Conservation (phyloP, 1,140 invertebrate genomes). For the Caenorhabditis brenneri region DNA sequence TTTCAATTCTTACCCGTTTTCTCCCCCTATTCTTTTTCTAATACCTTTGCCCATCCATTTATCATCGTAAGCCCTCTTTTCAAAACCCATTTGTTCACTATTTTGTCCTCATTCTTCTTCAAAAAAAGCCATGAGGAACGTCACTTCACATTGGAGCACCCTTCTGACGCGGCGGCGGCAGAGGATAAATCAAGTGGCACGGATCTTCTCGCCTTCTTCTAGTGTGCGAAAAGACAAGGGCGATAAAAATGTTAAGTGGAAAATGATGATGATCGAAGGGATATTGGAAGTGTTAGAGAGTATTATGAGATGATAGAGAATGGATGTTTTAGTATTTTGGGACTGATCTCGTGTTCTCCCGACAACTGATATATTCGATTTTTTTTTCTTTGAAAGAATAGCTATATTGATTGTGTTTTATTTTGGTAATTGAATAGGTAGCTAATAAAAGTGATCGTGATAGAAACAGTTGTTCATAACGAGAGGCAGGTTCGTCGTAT, state of each 20-base stretch:
- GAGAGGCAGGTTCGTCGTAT: too few relatives aligned
- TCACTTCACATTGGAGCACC: too few relatives aligned
- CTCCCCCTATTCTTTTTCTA: neutral
- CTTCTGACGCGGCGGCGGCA: too few relatives aligned
- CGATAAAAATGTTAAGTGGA: conserved; percentile 43
- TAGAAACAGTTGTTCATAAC: too few relatives aligned
- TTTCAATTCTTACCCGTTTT: neutral
- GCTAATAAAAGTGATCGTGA: too few relatives aligned
- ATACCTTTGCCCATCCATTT: conserved; percentile 41
- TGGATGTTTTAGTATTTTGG: neutral
- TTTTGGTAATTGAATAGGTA: too few relatives aligned
- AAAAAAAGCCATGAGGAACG: neutral
- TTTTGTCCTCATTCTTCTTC: neutral
- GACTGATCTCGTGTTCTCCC: neutral
- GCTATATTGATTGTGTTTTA: too few relatives aligned
- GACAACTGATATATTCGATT: too few relatives aligned
- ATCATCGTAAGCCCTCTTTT: conserved; percentile 36
- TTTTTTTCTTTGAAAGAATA: too few relatives aligned
- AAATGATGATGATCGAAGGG: neutral
- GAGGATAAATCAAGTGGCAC: conserved; percentile 28
- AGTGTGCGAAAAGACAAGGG: neutral
- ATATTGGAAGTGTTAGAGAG: neutral
- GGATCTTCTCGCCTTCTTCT: neutral
- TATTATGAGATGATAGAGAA: neutral
- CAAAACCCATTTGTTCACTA: conserved; percentile 36